Percentiles rank a stretch among this genome's conserved stretches.
Conservation (phyloP, 2,888 invertebrate genomes). For the Eupeodes latifasciatus region DNA sequence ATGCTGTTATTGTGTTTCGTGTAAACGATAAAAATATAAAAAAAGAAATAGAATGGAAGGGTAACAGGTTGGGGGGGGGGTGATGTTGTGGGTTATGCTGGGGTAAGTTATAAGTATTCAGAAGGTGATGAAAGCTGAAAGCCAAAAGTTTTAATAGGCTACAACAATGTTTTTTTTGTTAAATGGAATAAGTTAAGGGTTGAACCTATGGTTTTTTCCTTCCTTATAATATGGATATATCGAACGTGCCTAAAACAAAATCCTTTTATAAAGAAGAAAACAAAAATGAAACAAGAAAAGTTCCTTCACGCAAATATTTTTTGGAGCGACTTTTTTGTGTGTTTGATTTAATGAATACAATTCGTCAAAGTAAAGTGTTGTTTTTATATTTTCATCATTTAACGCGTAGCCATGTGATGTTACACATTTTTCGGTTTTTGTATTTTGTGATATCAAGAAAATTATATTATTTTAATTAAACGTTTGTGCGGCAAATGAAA, state of each 20-base stretch:
- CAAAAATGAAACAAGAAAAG: background rate
- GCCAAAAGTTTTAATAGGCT: constrained; percentile 38
- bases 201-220: background rate
- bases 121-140: constrained; percentile 5
- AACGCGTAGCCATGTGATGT: background rate
- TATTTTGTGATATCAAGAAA: background rate
- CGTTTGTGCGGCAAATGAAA: background rate
- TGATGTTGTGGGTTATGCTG: no score
- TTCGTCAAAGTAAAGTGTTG: constrained; percentile 24
- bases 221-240: background rate
- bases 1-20: constrained; percentile 35
- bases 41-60: background rate
- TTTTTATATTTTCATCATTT: background rate
- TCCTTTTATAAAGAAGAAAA: background rate
- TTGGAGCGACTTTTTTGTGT: background rate
- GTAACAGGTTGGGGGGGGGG: no score
- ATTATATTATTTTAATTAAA: background rate
- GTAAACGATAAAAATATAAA: constrained; percentile 31
- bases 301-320: constrained; percentile 13
- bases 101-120: background rate
- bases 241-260: constrained; percentile 6
- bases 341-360: constrained; percentile 12
- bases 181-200: background rate
- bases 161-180: constrained; percentile 1
- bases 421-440: background rate